phyloP scores from a whole-genome alignment of 2,888 invertebrate species.

The Saturnia pavonia region DNA sequence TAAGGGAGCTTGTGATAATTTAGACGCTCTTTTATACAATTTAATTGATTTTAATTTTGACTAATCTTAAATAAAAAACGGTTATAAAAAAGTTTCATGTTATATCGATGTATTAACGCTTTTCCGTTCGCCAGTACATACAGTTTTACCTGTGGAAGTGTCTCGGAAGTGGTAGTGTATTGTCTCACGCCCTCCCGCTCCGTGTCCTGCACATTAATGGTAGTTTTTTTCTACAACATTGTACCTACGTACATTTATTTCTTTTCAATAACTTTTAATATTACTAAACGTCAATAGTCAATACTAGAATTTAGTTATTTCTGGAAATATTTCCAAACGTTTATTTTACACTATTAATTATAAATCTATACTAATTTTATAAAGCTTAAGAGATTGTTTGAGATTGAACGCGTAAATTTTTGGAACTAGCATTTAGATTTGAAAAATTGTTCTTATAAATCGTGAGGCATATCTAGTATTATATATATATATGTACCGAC shows the following conservation, averaged over 20 bases:
- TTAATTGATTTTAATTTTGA: too few species aligned
- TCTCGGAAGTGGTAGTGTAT: constrained; percentile 69
- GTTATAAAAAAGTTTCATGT: not conserved
- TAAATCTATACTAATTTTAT: too few species aligned
- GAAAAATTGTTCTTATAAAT: too few species aligned
- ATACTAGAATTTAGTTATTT: not conserved
- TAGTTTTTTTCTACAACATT: constrained; percentile 29
- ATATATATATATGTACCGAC: not conserved
- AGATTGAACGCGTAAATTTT: too few species aligned
- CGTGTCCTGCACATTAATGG: constrained; percentile 40
- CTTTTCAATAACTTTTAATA: constrained; percentile 26
- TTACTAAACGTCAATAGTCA: constrained; percentile 16
- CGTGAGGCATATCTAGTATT: too few species aligned
- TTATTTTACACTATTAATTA: not conserved
- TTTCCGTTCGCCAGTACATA: constrained; percentile 41
- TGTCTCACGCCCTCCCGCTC: constrained; percentile 66
- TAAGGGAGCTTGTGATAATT: too few species aligned
- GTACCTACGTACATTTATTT: constrained; percentile 15
- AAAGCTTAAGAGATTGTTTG: too few species aligned
- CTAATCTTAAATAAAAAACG: not conserved
- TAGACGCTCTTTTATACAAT: too few species aligned
- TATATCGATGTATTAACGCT: constrained; percentile 26
- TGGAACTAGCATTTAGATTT: too few species aligned
- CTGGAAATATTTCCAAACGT: not conserved
- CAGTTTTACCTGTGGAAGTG: constrained; percentile 57